These are phyloP conservation scores for Perizoma flavofasciatum DNA, from an alignment of 2,888 invertebrate species.

Conservation along the genomic window DNA sequence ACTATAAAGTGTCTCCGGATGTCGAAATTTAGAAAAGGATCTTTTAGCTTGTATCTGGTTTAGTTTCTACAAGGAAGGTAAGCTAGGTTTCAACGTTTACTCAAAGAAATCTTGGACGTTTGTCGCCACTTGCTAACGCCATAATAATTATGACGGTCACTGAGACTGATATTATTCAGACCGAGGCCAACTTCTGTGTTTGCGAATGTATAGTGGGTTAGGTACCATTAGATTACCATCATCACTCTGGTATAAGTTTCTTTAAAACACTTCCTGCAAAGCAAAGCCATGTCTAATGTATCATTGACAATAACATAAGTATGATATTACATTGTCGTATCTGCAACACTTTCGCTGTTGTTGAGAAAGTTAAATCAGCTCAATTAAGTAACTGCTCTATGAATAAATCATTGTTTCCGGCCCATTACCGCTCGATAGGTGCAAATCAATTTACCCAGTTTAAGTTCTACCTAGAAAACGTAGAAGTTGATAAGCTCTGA, in stretches of 20 bases:
- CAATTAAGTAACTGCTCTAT: conserved; percentile 10
- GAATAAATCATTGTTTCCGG: conserved; percentile 10
- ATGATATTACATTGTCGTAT: conserved; percentile 14
- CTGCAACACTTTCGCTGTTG: conserved; percentile 21
- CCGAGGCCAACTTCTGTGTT: not conserved
- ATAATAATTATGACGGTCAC: no score
- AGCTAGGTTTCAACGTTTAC: no score
- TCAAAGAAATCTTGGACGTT: no score
- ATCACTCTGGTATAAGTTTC: not conserved
- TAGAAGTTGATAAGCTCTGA: no score
- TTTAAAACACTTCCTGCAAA: conserved; percentile 13
- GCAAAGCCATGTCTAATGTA: conserved; percentile 7
- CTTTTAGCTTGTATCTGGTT: no score
- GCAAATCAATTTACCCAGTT: not conserved
- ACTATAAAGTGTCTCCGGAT: no score
- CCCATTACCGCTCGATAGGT: not conserved
- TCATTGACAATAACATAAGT: conserved; percentile 15
- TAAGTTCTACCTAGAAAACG: no score
- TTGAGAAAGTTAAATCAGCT: conserved; percentile 15
- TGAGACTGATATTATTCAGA: no score
- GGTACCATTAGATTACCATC: no score
- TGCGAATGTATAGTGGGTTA: not conserved
- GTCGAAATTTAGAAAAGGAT: no score
- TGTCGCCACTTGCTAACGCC: no score
- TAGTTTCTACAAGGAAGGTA: no score